Evolutionary conservation across 2,888 invertebrate genomes (phyloP).

Genomic region (Drosophila yooni): DNA sequence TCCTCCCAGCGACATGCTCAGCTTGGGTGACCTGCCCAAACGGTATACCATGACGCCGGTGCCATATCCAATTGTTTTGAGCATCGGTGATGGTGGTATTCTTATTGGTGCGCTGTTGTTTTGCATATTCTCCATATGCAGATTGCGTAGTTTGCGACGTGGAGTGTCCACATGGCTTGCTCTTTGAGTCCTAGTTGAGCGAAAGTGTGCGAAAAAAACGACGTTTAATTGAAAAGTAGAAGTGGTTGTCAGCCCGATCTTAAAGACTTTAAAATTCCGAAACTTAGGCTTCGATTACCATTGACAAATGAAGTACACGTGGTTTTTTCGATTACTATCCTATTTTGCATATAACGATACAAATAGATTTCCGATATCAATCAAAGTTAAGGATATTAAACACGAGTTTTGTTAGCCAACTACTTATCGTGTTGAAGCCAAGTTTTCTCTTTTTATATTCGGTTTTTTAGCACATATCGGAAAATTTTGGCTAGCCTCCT

Average conservation of each 20-base stretch:
- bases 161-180: slow-evolving; percentile 75
- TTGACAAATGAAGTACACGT: neutral
- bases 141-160: slow-evolving; percentile 67
- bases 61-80: slow-evolving; percentile 91
- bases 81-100: slow-evolving; percentile 91
- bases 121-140: slow-evolving; percentile 75
- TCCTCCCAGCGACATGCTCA: slow-evolving; percentile 89
- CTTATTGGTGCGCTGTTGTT: slow-evolving; percentile 77
- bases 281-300: neutral
- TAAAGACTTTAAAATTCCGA: neutral
- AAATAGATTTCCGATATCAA: neutral
- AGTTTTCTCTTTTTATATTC: neutral
- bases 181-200: neutral
- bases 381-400: neutral
- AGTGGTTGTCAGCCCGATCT: slow-evolving; percentile 9
- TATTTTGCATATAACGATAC: no score
- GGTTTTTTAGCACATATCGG: neutral
- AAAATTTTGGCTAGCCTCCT: neutral
- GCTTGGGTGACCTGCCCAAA: slow-evolving; percentile 89
- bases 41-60: slow-evolving; percentile 93
- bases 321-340: neutral
- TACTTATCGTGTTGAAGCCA: neutral
- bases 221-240: slow-evolving; percentile 53
- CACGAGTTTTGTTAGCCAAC: no score
- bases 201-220: slow-evolving; percentile 13